Evolutionary conservation across 2,113 vertebrate species (phyloP).

Genomic region (Pagrus major): DNA sequence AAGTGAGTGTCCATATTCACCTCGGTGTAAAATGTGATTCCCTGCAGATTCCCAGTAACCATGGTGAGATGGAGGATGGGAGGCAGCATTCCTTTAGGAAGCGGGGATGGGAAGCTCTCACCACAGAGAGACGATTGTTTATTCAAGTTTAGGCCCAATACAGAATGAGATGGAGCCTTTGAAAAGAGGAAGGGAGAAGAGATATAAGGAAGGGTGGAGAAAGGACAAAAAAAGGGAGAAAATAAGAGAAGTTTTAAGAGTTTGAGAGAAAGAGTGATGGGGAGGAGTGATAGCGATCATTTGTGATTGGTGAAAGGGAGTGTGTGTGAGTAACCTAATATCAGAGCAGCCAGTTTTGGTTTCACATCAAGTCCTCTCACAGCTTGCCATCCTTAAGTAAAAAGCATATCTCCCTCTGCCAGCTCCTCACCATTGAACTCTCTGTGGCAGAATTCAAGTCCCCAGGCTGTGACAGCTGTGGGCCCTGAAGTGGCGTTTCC

Average conservation of each 20-base stretch:
- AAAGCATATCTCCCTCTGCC: conserved; percentile 87
- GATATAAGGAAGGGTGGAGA: conserved; percentile 77
- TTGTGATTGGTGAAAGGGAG: conserved; percentile 77
- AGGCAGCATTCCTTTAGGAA: conserved; percentile 91
- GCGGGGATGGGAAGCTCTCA: conserved; percentile 74
- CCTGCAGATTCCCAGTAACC: conserved; percentile 90
- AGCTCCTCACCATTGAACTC: conserved; percentile 87
- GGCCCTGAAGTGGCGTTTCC: conserved; percentile 89
- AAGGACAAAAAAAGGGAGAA: conserved; percentile 81
- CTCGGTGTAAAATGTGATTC: conserved; percentile 83
- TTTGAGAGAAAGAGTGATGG: conserved; percentile 9
- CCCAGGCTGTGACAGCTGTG: conserved; percentile 88
- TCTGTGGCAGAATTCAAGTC: conserved; percentile 89
- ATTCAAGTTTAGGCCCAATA: conserved; percentile 87
- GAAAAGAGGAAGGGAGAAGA: conserved; percentile 68
- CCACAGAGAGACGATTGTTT: conserved; percentile 93
- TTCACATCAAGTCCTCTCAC: conserved; percentile 88
- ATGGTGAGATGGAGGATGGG: conserved; percentile 87
- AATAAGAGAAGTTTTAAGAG: conserved; percentile 67
- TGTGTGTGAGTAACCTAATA: conserved; percentile 25
- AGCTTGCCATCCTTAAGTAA: conserved; percentile 89
- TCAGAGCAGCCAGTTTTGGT: conserved; percentile 69
- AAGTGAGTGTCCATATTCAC: conserved; percentile 64
- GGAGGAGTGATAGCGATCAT: neutral
- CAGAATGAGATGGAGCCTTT: conserved; percentile 76